Percentiles rank a stretch among this genome's conserved stretches.
These are phyloP conservation scores for Belonocnema kinseyi DNA, from an alignment of 1,140 invertebrate species.

Conservation along the genomic window DNA sequence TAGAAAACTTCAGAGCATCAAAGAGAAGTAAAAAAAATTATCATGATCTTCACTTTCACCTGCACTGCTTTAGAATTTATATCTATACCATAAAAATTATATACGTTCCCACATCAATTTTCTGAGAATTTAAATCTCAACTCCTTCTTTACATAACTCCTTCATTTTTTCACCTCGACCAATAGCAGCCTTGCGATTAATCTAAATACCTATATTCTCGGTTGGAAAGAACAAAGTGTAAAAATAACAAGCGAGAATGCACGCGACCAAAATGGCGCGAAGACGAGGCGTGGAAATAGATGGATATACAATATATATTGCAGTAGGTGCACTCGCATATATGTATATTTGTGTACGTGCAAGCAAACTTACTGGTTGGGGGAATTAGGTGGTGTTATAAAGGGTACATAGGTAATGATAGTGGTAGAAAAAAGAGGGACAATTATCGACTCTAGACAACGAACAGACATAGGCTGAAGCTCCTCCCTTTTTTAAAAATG, in stretches of 20 bases:
- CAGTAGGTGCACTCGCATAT: not conserved
- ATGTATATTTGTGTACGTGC: not conserved
- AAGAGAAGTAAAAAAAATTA: constrained; percentile 8
- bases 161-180: constrained; percentile 6
- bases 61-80: constrained; percentile 2
- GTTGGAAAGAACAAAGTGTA: constrained; percentile 11
- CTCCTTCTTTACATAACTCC: constrained; percentile 14
- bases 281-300: constrained; percentile 25
- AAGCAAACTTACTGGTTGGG: too few relatives aligned
- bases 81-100: constrained; percentile 26
- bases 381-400: not conserved
- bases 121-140: constrained; percentile 13
- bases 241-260: constrained; percentile 26
- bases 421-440: not conserved
- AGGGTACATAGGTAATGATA: constrained; percentile 6
- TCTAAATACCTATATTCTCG: constrained; percentile 28
- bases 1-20: not conserved
- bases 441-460: not conserved
- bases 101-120: constrained; percentile 27
- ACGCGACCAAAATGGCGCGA: constrained; percentile 31
- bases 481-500: too few relatives aligned
- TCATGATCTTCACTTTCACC: constrained; percentile 13
- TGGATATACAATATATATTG: not conserved
- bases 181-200: constrained; percentile 24
- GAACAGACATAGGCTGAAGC: not conserved